These are phyloP conservation scores for Patella ulyssiponensis DNA, from an alignment of 2,888 invertebrate species.

Conservation along the genomic window DNA sequence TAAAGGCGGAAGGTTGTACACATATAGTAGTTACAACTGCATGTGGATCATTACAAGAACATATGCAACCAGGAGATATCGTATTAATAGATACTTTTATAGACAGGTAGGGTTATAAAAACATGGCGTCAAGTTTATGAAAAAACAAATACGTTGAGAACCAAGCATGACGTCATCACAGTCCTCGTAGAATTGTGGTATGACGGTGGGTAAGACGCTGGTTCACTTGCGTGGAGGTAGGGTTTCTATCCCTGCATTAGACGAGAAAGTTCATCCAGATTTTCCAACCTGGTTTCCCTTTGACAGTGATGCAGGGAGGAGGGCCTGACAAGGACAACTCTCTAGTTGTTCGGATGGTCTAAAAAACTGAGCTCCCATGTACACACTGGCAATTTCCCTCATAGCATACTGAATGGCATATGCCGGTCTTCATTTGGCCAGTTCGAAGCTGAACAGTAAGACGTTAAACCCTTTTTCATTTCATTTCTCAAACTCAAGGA, in stretches of 20 bases:
- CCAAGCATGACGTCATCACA: neutral
- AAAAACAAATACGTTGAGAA: neutral
- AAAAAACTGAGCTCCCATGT: no score
- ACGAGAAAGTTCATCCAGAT: no score
- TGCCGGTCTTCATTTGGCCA: no score
- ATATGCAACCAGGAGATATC: slow-evolving; percentile 89
- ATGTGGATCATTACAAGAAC: slow-evolving; percentile 90
- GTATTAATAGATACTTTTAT: slow-evolving; percentile 85
- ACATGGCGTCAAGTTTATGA: neutral
- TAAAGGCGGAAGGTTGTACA: slow-evolving; percentile 88
- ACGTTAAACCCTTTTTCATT: no score
- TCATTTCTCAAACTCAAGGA: no score
- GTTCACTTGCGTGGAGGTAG: neutral
- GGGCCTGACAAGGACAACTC: no score
- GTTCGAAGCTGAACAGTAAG: no score
- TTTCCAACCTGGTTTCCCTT: no score
- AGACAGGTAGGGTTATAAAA: slow-evolving; percentile 75
- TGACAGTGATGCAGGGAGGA: no score
- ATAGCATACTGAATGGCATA: no score
- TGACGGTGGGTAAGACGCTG: neutral
- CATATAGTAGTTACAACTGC: slow-evolving; percentile 95
- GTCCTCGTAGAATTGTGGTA: neutral
- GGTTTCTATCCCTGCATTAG: neutral
- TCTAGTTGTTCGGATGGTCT: no score
- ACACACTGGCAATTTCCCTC: no score